These are phyloP conservation scores for Teleogryllus occipitalis DNA, from an alignment of 1,140 invertebrate species.

Conservation along the genomic window DNA sequence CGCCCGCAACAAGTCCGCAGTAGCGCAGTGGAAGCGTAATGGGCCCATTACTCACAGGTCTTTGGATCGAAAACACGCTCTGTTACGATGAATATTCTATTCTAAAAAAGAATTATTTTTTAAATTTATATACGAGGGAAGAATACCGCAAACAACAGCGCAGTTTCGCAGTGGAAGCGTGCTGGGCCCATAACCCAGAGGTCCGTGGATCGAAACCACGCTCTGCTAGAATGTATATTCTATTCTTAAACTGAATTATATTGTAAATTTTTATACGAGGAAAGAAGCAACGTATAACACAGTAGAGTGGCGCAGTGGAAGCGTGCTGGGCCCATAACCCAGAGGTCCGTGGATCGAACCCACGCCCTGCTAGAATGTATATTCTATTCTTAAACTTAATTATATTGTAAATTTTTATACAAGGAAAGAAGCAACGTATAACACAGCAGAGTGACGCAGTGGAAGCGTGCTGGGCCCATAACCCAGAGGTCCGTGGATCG, in stretches of 20 bases:
- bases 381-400: too few relatives aligned
- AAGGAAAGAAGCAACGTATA: too few relatives aligned
- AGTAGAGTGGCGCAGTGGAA: conserved; percentile 23
- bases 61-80: conserved; percentile 21
- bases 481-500: conserved; percentile 94
- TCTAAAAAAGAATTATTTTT: too few relatives aligned
- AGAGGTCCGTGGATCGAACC: conserved; percentile 24
- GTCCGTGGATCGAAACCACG: conserved; percentile 24
- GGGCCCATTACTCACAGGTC: conserved; percentile 22
- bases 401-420: too few relatives aligned
- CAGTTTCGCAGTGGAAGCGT: conserved; percentile 23
- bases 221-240: too few relatives aligned
- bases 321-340: conserved; percentile 24
- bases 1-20: too few relatives aligned
- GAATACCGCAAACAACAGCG: too few relatives aligned
- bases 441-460: conserved; percentile 87
- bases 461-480: conserved; percentile 87
- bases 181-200: conserved; percentile 24
- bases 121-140: too few relatives aligned
- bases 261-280: too few relatives aligned
- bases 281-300: too few relatives aligned
- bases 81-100: too few relatives aligned
- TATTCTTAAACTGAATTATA: too few relatives aligned
- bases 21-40: conserved; percentile 21
- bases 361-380: conserved; percentile 25